Conservation (phyloP, 1,140 invertebrate species). For the Drosophila tani region DNA sequence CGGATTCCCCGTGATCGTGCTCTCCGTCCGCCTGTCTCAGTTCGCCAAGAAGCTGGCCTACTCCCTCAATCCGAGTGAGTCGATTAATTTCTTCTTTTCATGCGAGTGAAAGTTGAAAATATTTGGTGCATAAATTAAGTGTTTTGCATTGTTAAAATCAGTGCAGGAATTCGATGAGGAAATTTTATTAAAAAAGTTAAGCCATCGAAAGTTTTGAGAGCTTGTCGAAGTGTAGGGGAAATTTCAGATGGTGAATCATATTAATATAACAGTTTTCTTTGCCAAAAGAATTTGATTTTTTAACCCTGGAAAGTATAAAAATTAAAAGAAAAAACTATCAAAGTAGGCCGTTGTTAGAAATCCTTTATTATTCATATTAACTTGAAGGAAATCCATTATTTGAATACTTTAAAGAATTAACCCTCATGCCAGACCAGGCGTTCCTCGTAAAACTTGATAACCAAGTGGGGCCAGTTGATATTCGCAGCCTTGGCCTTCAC, state of each 20-base stretch:
- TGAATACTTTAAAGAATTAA: not conserved
- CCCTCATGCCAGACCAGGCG: not conserved
- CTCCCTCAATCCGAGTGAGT: conserved; percentile 92
- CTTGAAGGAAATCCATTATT: not conserved
- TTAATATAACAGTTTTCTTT: not conserved
- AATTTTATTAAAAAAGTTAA: conserved; percentile 4
- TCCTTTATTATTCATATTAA: not conserved
- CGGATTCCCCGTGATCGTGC: conserved; percentile 93
- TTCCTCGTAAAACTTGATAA: not conserved
- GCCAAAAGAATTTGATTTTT: too few species aligned
- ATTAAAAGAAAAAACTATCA: not conserved
- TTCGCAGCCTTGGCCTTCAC: not conserved
- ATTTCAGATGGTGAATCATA: not conserved
- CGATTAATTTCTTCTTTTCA: conserved; percentile 35
- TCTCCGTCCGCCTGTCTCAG: conserved; percentile 92
- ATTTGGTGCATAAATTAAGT: conserved; percentile 71
- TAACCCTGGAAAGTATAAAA: not conserved
- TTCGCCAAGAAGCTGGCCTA: conserved; percentile 94
- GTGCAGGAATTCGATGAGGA: conserved; percentile 40
- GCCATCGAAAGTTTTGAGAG: conserved; percentile 24
- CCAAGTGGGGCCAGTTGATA: not conserved
- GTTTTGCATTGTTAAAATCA: conserved; percentile 46
- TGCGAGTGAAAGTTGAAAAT: conserved; percentile 64
- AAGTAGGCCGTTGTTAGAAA: too few species aligned
- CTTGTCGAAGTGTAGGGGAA: conserved; percentile 2